phyloP scores from a whole-genome alignment of 1,140 invertebrate species.

The Drosophila grimshawi region DNA sequence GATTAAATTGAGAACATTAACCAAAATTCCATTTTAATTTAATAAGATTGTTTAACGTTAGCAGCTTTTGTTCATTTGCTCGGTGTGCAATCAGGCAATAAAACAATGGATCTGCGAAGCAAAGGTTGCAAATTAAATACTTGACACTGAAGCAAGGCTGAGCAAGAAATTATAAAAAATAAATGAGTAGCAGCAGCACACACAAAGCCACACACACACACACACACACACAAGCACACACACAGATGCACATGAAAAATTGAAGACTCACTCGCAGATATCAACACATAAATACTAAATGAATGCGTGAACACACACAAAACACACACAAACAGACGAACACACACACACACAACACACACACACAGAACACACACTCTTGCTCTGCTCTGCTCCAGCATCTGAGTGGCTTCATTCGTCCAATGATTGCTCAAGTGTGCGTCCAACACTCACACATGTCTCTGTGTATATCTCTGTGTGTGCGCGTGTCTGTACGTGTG shows the following conservation, averaged over 20 bases:
- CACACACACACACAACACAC: constrained; percentile 28
- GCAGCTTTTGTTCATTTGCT: constrained; percentile 16
- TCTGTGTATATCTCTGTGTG: constrained; percentile 9
- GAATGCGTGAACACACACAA: constrained; percentile 41
- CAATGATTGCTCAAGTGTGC: constrained; percentile 70
- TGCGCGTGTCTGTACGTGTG: constrained; percentile 5
- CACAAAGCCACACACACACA: neutral
- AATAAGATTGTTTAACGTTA: constrained; percentile 1
- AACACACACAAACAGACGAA: constrained; percentile 16
- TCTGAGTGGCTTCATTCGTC: constrained; percentile 80
- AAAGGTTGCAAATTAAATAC: constrained; percentile 53
- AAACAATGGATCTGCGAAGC: constrained; percentile 6
- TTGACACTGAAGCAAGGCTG: constrained; percentile 40
- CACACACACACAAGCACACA: constrained; percentile 3
- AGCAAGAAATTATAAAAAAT: constrained; percentile 69
- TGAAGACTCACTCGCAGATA: constrained; percentile 76
- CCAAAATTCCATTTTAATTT: neutral
- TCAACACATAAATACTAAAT: constrained; percentile 80
- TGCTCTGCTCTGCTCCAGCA: constrained; percentile 27
- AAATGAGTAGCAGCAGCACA: constrained; percentile 51
- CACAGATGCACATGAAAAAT: constrained; percentile 55
- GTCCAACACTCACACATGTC: constrained; percentile 37
- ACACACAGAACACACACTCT: constrained; percentile 8
- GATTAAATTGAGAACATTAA: neutral
- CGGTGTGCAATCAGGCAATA: constrained; percentile 21